phyloP scores from a whole-genome alignment of 1,140 invertebrate genomes.

The Harlomillsia oculata region DNA sequence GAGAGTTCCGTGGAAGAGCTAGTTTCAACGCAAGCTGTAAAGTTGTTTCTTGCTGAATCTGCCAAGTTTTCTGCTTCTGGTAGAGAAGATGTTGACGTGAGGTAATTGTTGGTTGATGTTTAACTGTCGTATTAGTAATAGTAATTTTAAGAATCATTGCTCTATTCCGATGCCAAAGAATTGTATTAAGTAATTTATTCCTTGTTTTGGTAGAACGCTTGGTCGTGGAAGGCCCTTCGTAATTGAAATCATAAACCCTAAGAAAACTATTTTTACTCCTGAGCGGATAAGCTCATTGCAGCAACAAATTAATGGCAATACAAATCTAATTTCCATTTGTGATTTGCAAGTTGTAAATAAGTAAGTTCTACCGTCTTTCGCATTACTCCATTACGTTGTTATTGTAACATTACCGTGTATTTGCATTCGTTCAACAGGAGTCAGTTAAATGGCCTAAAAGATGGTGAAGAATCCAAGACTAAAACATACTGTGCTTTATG shows the following conservation, averaged over 20 bases:
- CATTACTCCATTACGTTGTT: neutral
- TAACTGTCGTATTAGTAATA: too few species aligned
- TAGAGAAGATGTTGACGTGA: constrained; percentile 87
- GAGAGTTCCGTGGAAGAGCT: constrained; percentile 84
- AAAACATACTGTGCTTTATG: constrained; percentile 77
- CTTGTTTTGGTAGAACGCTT: constrained; percentile 50
- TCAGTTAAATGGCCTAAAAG: constrained; percentile 62
- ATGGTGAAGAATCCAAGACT: constrained; percentile 73
- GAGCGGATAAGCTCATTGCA: constrained; percentile 49
- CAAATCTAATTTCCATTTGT: constrained; percentile 47
- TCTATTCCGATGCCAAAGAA: neutral
- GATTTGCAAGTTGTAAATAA: constrained; percentile 55
- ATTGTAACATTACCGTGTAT: neutral
- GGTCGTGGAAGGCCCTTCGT: constrained; percentile 79
- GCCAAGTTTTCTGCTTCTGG: constrained; percentile 77
- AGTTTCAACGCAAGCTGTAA: constrained; percentile 54
- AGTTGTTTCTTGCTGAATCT: constrained; percentile 46
- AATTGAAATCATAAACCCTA: constrained; percentile 66
- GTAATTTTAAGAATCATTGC: neutral
- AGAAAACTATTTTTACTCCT: constrained; percentile 45
- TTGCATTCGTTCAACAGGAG: constrained; percentile 44
- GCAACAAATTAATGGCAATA: constrained; percentile 50
- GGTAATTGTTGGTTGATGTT: constrained; percentile 16
- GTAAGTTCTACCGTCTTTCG: constrained; percentile 40
- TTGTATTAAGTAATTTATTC: constrained; percentile 3